Evolutionary conservation across 2,797 vertebrate species (phyloP).

Genomic region (Saxicola maurus): DNA sequence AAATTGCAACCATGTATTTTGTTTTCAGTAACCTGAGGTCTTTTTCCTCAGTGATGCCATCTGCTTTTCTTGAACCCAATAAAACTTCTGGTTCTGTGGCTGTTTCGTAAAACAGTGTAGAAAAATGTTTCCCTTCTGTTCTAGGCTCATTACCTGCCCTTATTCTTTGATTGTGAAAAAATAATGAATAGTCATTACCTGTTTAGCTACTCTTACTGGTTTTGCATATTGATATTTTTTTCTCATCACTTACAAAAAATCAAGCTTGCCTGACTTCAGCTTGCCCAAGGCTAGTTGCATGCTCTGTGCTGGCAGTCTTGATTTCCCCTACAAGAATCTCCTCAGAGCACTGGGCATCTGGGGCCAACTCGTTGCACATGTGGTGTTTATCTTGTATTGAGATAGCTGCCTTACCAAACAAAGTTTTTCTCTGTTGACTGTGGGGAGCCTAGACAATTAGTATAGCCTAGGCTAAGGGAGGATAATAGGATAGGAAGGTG

Average conservation of each 20-base stretch:
- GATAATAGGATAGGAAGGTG: neutral
- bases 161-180: neutral
- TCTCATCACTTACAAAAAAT: neutral
- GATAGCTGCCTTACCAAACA: neutral
- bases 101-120: neutral
- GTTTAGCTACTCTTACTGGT: neutral
- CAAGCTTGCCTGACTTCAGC: neutral
- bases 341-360: neutral
- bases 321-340: neutral
- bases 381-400: neutral
- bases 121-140: neutral
- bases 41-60: neutral
- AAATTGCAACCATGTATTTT: neutral
- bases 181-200: neutral
- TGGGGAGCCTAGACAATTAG: neutral
- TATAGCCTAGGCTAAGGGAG: neutral
- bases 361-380: fast-evolving
- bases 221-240: neutral
- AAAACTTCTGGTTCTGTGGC: neutral
- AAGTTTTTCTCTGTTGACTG: neutral
- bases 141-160: neutral
- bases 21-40: neutral
- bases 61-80: neutral
- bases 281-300: neutral
- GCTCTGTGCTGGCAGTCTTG: neutral